Conservation (phyloP, 2,113 vertebrate genomes). For the Bufo bufo region DNA sequence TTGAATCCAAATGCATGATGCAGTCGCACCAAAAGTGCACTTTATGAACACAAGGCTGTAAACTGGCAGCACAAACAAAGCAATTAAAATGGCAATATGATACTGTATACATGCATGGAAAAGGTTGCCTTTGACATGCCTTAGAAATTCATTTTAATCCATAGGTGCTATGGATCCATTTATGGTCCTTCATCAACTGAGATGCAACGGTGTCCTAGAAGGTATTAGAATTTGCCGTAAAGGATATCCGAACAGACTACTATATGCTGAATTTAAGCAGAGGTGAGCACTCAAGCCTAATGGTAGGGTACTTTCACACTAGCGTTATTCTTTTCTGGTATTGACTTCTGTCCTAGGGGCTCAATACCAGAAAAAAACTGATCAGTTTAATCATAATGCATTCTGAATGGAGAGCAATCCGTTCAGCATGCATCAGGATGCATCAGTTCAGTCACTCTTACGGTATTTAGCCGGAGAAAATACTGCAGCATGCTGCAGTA, state of each 20-base stretch:
- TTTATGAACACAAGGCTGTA: not conserved
- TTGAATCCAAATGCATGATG: not conserved
- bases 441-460: too few species aligned
- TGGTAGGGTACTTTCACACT: too few species aligned
- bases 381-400: too few species aligned
- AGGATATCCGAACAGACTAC: slow-evolving; percentile 82
- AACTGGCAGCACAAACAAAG: not conserved
- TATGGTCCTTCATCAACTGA: slow-evolving; percentile 82
- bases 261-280: slow-evolving; percentile 83
- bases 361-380: too few species aligned
- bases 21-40: not conserved
- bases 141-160: not conserved
- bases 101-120: not conserved
- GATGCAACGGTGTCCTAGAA: slow-evolving; percentile 83
- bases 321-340: too few species aligned
- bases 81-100: too few species aligned
- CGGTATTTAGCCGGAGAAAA: too few species aligned
- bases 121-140: not conserved
- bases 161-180: slow-evolving; percentile 82
- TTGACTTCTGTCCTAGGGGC: too few species aligned
- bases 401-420: too few species aligned
- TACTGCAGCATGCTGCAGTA: too few species aligned
- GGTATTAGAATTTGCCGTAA: slow-evolving; percentile 87
- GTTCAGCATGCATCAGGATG: too few species aligned
- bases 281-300: slow-evolving; percentile 66